Evolutionary conservation across 2,797 vertebrate genomes (phyloP).

Genomic region (Peromyscus nudipes): DNA sequence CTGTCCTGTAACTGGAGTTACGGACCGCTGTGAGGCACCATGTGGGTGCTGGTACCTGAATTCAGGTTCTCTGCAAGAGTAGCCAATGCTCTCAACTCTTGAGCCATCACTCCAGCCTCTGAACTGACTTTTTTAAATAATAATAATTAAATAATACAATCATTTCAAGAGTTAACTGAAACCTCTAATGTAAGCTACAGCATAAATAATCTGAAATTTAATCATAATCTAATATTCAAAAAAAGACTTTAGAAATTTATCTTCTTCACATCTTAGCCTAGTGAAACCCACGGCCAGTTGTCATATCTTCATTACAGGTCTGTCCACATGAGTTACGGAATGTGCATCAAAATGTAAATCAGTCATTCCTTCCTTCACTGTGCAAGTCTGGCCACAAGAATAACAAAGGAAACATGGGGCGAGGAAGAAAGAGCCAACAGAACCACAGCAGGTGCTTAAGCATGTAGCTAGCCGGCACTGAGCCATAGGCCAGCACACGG

Average conservation of each 20-base stretch:
- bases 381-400: neutral
- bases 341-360: neutral
- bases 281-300: neutral
- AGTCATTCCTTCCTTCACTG: neutral
- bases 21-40: neutral
- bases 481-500: neutral
- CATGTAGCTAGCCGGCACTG: rapidly evolving
- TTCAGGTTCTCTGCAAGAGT: neutral
- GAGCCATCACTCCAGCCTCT: neutral
- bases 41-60: neutral
- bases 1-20: neutral
- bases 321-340: neutral
- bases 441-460: neutral
- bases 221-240: neutral
- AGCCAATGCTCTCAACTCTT: neutral
- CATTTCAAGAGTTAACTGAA: neutral
- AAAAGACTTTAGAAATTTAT: neutral
- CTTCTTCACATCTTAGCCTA: neutral
- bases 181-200: neutral
- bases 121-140: neutral
- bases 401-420: neutral
- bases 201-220: slow-evolving; percentile 14
- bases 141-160: neutral
- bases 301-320: neutral
- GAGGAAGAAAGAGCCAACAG: neutral